These are phyloP conservation scores for Melanerpes aurifrons DNA, from an alignment of 2,113 vertebrate genomes.

Conservation along the genomic window DNA sequence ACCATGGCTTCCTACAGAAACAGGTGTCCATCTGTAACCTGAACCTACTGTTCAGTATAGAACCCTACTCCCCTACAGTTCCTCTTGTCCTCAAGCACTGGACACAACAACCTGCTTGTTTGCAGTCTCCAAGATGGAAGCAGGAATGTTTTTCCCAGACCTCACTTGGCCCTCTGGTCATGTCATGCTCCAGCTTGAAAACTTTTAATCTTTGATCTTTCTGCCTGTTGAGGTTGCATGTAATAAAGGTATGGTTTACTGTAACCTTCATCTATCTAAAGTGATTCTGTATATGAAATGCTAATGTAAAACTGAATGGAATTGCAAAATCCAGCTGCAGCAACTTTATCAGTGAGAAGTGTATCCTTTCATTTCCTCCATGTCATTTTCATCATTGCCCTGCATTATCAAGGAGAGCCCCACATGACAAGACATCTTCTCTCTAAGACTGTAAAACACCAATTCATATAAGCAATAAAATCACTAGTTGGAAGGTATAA, in stretches of 20 bases:
- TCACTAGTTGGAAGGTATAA: background rate
- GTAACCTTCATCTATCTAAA: background rate
- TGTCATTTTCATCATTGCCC: background rate
- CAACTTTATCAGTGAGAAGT: background rate
- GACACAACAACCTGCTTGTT: background rate
- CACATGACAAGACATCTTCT: fast-evolving
- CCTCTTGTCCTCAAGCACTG: background rate
- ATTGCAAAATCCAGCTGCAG: background rate
- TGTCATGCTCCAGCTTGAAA: background rate
- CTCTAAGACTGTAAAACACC: background rate
- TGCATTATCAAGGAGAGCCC: background rate
- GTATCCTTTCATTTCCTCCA: background rate
- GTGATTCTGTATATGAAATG: background rate
- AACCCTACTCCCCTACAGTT: background rate
- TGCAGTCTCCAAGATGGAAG: background rate
- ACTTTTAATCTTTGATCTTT: background rate
- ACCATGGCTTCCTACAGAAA: background rate
- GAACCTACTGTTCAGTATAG: background rate
- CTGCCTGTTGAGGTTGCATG: background rate
- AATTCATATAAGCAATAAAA: background rate
- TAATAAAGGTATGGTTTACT: background rate
- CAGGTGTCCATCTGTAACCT: background rate
- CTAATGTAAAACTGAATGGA: background rate
- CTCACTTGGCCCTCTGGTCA: background rate
- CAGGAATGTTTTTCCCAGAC: background rate